Percentiles rank a stretch among this genome's conserved stretches.
Conservation (phyloP, 2,113 vertebrate genomes). For the Anguilla japonica region DNA sequence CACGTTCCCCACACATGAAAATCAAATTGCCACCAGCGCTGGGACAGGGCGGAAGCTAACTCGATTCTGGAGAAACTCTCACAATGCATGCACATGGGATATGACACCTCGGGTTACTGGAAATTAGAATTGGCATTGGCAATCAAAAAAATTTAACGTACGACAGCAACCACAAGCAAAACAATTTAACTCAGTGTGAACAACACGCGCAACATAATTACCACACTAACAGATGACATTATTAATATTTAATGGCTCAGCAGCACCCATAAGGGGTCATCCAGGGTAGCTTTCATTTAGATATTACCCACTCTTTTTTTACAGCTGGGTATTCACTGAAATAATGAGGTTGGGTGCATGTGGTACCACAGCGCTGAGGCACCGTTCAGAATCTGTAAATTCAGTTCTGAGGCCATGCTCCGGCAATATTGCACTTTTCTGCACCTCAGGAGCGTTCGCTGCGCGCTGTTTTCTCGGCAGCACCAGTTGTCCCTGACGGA, state of each 20-base stretch:
- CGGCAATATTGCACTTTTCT: not conserved
- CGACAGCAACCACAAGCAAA: not conserved
- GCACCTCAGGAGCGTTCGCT: not conserved
- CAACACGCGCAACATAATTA: not conserved
- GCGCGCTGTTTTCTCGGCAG: not conserved
- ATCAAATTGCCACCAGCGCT: not conserved
- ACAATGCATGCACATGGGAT: not conserved
- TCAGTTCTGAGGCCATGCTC: not conserved
- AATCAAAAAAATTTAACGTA: not conserved
- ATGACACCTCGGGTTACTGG: not conserved
- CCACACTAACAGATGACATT: not conserved
- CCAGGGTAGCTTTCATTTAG: not conserved
- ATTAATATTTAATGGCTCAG: not conserved
- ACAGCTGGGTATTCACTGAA: not conserved
- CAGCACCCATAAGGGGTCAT: not conserved
- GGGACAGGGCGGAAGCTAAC: not conserved
- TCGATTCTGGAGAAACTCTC: not conserved
- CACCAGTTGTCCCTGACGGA: not conserved
- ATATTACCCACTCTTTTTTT: not conserved
- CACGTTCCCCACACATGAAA: not conserved
- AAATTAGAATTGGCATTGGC: not conserved
- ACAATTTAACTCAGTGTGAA: not conserved
- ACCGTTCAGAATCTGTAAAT: not conserved
- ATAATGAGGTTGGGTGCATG: not conserved
- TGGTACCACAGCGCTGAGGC: not conserved